Conservation (phyloP, 2,888 invertebrate species). For the Euzophera pinguis region DNA sequence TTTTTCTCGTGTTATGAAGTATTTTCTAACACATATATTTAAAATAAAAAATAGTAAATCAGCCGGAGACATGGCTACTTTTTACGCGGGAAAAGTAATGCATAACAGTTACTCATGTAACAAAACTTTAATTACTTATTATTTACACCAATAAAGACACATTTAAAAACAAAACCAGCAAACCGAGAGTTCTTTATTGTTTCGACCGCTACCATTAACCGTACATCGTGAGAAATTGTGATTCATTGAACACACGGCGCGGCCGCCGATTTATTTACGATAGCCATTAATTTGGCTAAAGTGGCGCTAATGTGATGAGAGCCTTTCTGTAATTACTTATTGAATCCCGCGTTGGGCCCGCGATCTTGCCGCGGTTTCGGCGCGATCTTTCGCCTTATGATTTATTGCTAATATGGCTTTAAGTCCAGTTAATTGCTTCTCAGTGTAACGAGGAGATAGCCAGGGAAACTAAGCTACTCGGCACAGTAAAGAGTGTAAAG, state of each 20-base stretch:
- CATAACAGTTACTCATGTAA: too few species aligned
- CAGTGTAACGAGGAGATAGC: background rate
- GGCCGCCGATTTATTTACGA: constrained; percentile 25
- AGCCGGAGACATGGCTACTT: too few species aligned
- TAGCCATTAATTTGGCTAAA: constrained; percentile 31
- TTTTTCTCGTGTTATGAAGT: background rate
- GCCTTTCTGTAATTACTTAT: constrained; percentile 28
- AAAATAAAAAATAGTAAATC: too few species aligned
- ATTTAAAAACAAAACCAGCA: too few species aligned
- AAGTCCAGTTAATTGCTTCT: background rate
- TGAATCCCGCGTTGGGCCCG: constrained; percentile 21
- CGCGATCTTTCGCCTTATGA: background rate
- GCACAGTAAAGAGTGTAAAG: too few species aligned
- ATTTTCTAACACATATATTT: too few species aligned
- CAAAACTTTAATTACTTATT: too few species aligned
- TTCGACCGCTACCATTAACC: background rate
- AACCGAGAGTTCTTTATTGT: background rate
- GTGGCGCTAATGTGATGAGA: constrained; percentile 32
- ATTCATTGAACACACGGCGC: constrained; percentile 15
- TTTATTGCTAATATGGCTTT: background rate
- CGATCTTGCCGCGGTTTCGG: background rate
- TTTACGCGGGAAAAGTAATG: too few species aligned
- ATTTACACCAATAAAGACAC: too few species aligned
- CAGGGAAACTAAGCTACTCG: too few species aligned
- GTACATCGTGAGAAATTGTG: constrained; percentile 14